Percentiles rank a stretch among this genome's conserved stretches.
These are phyloP conservation scores for Scrobipalpa costella DNA, from an alignment of 2,888 invertebrate genomes.

Conservation along the genomic window DNA sequence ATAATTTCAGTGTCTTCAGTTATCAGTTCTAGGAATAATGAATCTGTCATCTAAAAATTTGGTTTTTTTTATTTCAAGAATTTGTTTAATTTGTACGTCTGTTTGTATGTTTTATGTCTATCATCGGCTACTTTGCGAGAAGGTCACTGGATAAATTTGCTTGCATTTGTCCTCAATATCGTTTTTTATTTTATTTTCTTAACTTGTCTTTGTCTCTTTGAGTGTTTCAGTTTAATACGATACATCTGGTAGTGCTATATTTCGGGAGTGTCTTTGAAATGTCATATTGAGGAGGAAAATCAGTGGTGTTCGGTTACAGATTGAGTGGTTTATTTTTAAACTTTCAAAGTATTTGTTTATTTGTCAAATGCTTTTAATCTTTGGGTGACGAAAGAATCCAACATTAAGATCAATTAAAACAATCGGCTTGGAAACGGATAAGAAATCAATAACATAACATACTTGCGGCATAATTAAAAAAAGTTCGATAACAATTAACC, in stretches of 20 bases:
- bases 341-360: constrained; percentile 19
- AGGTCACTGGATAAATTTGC: constrained; percentile 22
- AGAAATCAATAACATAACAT: not conserved
- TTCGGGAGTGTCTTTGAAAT: constrained; percentile 52
- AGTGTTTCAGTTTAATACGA: constrained; percentile 53
- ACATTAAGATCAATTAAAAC: not conserved
- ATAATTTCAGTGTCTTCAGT: not conserved
- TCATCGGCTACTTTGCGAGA: constrained; percentile 24
- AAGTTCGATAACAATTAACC: constrained; percentile 32
- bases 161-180: constrained; percentile 33
- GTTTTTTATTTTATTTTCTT: constrained; percentile 44
- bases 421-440: not conserved
- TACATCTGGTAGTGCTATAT: constrained; percentile 64
- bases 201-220: constrained; percentile 50
- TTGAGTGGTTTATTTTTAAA: constrained; percentile 39
- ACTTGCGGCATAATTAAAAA: constrained; percentile 26
- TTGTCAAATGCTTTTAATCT: not conserved
- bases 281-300: constrained; percentile 51
- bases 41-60: not conserved
- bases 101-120: constrained; percentile 14
- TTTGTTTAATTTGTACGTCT: constrained; percentile 20
- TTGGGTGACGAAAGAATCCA: constrained; percentile 4
- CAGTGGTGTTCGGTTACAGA: constrained; percentile 52
- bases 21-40: constrained; percentile 14
- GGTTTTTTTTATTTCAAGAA: constrained; percentile 17